Evolutionary conservation across 2,113 vertebrate genomes (phyloP).

Genomic region (Seriola dumerili): DNA sequence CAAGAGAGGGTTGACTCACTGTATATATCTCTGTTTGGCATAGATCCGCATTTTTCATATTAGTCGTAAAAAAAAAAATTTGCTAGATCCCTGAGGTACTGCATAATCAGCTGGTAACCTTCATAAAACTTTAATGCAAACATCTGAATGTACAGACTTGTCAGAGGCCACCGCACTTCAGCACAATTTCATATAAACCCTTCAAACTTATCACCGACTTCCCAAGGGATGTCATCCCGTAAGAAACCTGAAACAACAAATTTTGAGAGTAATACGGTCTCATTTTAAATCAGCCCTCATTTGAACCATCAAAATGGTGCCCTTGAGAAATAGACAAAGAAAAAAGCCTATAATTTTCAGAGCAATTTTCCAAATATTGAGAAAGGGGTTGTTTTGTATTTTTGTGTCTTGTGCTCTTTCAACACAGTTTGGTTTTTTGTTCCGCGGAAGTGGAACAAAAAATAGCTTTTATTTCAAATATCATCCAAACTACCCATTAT

Average conservation of each 20-base stretch:
- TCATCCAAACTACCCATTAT: not conserved
- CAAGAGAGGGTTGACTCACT: slow-evolving; percentile 10
- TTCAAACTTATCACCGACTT: slow-evolving; percentile 45
- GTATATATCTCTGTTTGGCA: slow-evolving; percentile 15
- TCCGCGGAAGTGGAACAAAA: not conserved
- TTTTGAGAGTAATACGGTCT: slow-evolving; percentile 30
- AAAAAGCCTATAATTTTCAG: not conserved
- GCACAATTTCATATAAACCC: slow-evolving; percentile 48
- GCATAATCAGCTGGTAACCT: slow-evolving; percentile 66
- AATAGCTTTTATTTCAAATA: slow-evolving; percentile 11
- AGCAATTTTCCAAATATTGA: slow-evolving; percentile 4
- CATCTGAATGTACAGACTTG: slow-evolving; percentile 45
- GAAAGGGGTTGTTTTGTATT: not conserved
- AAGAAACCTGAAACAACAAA: slow-evolving; percentile 47
- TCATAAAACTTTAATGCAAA: slow-evolving; percentile 64
- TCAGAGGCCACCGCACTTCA: slow-evolving; percentile 26
- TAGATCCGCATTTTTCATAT: slow-evolving; percentile 39
- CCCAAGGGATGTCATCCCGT: slow-evolving; percentile 31
- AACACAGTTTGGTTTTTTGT: not conserved
- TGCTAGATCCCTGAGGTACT: slow-evolving; percentile 33
- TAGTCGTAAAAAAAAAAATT: slow-evolving; percentile 49
- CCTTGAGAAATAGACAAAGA: slow-evolving; percentile 22
- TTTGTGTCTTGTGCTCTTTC: not conserved
- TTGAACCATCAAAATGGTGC: slow-evolving; percentile 22
- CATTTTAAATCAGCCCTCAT: slow-evolving; percentile 23